phyloP scores from a whole-genome alignment of 2,797 vertebrate genomes.

The Myotis planiceps region DNA sequence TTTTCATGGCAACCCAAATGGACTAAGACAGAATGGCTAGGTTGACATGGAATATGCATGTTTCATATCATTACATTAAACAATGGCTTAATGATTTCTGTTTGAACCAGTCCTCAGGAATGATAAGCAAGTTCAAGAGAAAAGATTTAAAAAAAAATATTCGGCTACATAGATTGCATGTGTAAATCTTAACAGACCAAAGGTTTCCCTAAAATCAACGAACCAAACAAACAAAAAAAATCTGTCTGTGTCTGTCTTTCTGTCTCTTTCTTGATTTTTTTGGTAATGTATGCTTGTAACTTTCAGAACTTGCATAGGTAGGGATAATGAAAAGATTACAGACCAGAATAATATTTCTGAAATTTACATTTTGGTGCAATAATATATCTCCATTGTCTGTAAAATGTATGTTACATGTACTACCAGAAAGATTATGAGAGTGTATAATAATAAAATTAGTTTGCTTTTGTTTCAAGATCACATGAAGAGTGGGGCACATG shows the following conservation, averaged over 20 bases:
- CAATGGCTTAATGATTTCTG: background rate
- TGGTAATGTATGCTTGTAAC: background rate
- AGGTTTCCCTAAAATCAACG: background rate
- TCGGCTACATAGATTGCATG: background rate
- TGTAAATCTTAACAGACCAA: background rate
- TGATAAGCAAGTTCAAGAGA: background rate
- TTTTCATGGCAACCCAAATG: background rate
- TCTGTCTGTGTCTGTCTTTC: background rate
- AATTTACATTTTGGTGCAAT: background rate
- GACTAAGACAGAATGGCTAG: background rate
- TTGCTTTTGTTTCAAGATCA: background rate
- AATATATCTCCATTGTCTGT: background rate
- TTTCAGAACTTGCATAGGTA: background rate
- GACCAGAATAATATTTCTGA: background rate
- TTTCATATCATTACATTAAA: background rate
- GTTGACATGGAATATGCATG: background rate
- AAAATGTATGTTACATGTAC: background rate
- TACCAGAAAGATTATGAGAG: background rate
- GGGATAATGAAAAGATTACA: background rate
- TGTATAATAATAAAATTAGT: background rate
- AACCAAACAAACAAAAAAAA: background rate
- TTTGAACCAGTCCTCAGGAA: background rate
- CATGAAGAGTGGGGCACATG: background rate
- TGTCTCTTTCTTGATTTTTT: background rate
- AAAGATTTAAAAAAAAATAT: background rate